These are phyloP conservation scores for Eupithecia vulgata DNA, from an alignment of 2,888 invertebrate species.

Conservation along the genomic window DNA sequence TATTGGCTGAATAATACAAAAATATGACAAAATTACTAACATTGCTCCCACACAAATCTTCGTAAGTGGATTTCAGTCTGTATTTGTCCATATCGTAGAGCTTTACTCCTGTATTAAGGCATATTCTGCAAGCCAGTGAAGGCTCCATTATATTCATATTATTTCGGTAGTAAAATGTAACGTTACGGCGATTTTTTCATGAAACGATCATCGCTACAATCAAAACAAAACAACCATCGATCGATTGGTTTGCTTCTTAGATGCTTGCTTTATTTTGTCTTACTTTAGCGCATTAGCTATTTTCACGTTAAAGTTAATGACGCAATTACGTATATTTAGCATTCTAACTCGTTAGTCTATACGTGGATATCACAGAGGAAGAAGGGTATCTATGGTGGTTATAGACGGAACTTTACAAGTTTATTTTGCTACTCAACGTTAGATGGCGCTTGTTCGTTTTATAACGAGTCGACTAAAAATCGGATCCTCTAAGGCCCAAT, in stretches of 20 bases:
- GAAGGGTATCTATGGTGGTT: no score
- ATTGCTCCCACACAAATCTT: slow-evolving; percentile 59
- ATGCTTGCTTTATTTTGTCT: neutral
- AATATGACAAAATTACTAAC: slow-evolving; percentile 50
- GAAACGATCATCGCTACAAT: neutral
- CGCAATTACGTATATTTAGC: no score
- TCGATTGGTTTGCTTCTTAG: neutral
- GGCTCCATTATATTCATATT: slow-evolving; percentile 52
- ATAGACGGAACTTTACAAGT: neutral
- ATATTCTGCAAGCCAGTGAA: slow-evolving; percentile 55
- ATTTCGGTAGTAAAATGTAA: neutral
- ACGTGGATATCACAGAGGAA: no score
- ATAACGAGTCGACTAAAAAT: no score
- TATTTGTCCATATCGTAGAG: slow-evolving; percentile 61
- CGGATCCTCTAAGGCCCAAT: no score
- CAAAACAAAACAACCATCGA: neutral
- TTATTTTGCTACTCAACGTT: neutral
- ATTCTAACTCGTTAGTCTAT: no score
- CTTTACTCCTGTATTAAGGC: slow-evolving; percentile 65
- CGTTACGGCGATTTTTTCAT: neutral
- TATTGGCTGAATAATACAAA: neutral
- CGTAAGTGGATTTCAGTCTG: slow-evolving; percentile 56
- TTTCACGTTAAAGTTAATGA: neutral
- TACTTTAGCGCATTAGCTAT: neutral
- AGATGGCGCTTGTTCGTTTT: neutral